These are phyloP conservation scores for Bombus ignitus DNA, from an alignment of 1,140 invertebrate species.

Conservation along the genomic window DNA sequence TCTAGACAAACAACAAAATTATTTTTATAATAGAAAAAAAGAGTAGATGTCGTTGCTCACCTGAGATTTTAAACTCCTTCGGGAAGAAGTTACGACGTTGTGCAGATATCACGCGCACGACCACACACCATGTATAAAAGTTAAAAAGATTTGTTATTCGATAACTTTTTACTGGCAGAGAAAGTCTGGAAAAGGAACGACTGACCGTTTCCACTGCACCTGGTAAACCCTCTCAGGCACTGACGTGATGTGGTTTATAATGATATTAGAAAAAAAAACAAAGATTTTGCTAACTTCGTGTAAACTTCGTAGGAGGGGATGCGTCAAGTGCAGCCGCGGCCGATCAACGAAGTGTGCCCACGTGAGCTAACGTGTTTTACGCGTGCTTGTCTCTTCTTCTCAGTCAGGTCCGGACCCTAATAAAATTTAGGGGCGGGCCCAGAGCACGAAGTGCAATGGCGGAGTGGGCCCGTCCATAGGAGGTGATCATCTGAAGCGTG, in stretches of 20 bases:
- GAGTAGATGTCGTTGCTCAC: constrained; percentile 31
- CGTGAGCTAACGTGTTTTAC: constrained; percentile 46
- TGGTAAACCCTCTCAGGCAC: constrained; percentile 58
- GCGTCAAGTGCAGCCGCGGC: constrained; percentile 58
- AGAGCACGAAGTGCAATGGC: constrained; percentile 82
- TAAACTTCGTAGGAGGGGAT: constrained; percentile 68
- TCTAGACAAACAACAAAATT: constrained; percentile 25
- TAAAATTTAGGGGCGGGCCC: constrained; percentile 80
- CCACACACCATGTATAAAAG: neutral
- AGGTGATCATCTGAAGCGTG: constrained; percentile 90
- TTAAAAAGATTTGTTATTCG: constrained; percentile 1
- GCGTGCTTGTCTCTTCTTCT: constrained; percentile 59
- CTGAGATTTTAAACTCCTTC: constrained; percentile 10
- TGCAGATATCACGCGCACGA: constrained; percentile 4
- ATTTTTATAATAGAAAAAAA: neutral
- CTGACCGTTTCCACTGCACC: constrained; percentile 65
- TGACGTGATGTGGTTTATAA: constrained; percentile 60
- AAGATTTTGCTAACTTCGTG: constrained; percentile 78
- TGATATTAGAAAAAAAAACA: constrained; percentile 62
- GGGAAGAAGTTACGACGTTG: neutral
- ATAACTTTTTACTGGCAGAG: neutral
- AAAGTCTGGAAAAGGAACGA: constrained; percentile 19
- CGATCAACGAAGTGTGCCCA: constrained; percentile 57
- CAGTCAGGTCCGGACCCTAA: constrained; percentile 70
- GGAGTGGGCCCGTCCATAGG: constrained; percentile 81